phyloP scores from a whole-genome alignment of 1,140 invertebrate genomes.

The Cherax destructor region DNA sequence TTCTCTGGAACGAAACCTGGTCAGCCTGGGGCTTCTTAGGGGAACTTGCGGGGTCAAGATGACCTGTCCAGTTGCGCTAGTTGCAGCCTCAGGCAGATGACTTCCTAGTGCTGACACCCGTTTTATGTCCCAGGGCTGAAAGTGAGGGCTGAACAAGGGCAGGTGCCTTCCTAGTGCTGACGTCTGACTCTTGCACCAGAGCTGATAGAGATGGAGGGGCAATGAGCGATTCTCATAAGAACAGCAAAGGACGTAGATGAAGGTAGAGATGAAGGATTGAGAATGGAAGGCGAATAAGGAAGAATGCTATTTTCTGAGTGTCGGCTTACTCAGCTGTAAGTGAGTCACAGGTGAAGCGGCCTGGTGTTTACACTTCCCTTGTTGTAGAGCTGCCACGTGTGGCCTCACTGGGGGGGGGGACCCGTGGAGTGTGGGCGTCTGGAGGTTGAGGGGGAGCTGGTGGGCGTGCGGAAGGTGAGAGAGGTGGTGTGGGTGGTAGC shows the following conservation, averaged over 20 bases:
- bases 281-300: neutral
- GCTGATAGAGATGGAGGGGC: too few relatives aligned
- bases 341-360: neutral
- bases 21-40: neutral
- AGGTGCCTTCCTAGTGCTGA: too few relatives aligned
- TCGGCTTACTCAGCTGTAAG: neutral
- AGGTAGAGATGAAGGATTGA: neutral
- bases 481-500: too few relatives aligned
- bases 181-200: too few relatives aligned
- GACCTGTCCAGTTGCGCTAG: neutral
- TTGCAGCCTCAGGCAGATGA: neutral
- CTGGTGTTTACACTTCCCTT: neutral
- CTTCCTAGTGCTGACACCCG: neutral
- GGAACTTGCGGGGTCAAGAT: neutral
- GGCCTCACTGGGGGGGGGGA: too few relatives aligned
- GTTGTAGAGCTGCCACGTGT: too few relatives aligned
- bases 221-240: too few relatives aligned
- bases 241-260: too few relatives aligned
- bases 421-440: too few relatives aligned
- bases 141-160: neutral
- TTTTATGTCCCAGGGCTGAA: neutral
- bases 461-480: neutral
- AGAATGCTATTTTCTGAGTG: too few relatives aligned
- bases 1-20: neutral
- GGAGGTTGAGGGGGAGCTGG: neutral